These are phyloP conservation scores for Periophthalmodon schlosseri DNA, from an alignment of 2,113 vertebrate genomes.

Conservation along the genomic window DNA sequence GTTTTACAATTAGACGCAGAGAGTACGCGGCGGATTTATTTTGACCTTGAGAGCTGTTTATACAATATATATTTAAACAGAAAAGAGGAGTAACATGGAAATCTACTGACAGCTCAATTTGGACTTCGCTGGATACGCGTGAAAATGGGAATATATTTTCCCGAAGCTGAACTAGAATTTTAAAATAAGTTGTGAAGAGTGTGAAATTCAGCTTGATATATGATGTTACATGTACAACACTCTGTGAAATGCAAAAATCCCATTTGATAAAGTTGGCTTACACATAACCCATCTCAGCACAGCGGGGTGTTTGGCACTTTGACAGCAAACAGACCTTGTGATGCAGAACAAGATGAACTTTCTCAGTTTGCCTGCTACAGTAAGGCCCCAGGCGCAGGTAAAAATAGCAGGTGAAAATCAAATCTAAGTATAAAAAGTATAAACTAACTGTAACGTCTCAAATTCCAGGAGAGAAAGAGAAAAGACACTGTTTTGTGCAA, in stretches of 20 bases:
- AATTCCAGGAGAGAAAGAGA: not conserved
- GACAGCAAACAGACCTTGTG: not conserved
- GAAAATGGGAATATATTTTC: not conserved
- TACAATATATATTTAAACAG: no score
- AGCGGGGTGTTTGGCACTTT: not conserved
- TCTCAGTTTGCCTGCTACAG: not conserved
- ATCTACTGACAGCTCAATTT: no score
- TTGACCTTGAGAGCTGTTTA: no score
- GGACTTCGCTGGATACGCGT: not conserved
- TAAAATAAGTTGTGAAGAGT: no score
- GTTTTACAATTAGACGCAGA: no score
- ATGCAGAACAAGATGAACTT: not conserved
- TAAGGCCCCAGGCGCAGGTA: not conserved
- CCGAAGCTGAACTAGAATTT: not conserved
- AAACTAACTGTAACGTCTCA: no score
- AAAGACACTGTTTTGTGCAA: not conserved
- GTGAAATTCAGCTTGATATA: not conserved
- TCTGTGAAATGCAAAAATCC: not conserved
- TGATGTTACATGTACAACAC: not conserved
- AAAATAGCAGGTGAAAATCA: not conserved
- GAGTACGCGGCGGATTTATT: no score
- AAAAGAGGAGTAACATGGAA: no score
- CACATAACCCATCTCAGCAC: not conserved
- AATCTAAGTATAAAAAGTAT: not conserved
- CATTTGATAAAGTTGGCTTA: not conserved